Conservation (phyloP, 2,888 invertebrate genomes). For the Volucella bombylans region DNA sequence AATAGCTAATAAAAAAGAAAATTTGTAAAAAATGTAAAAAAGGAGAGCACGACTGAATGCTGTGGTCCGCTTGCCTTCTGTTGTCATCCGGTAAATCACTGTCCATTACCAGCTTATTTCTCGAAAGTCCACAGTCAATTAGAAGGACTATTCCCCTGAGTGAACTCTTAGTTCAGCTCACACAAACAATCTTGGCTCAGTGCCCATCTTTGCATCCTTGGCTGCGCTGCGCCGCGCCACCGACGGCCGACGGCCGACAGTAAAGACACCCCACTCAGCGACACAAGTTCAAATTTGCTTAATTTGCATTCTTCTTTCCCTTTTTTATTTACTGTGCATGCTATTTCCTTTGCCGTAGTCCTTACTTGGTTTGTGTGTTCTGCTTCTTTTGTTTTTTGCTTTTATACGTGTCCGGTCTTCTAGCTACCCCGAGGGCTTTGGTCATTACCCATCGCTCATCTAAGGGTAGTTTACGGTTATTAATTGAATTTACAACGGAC, state of each 20-base stretch:
- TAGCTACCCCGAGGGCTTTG: neutral
- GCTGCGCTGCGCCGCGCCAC: neutral
- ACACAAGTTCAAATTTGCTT: constrained; percentile 34
- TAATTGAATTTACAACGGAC: constrained; percentile 60
- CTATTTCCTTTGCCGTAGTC: constrained; percentile 23
- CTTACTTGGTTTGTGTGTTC: neutral
- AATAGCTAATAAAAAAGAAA: constrained; percentile 7
- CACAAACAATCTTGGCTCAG: constrained; percentile 6
- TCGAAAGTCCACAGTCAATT: constrained; percentile 22
- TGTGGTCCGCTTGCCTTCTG: constrained; percentile 17
- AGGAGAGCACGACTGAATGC: neutral
- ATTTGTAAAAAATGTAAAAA: constrained; percentile 14
- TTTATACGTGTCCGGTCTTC: neutral
- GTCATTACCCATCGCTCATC: neutral
- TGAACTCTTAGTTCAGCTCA: neutral
- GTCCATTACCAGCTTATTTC: constrained; percentile 54
- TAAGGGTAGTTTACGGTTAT: constrained; percentile 57
- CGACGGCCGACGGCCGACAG: too few species aligned
- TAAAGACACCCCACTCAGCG: constrained; percentile 1
- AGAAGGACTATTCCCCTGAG: neutral
- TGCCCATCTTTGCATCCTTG: constrained; percentile 15
- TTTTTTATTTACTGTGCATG: neutral
- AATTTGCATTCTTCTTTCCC: constrained; percentile 44
- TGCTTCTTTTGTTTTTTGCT: neutral
- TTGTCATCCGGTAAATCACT: constrained; percentile 17